These are phyloP conservation scores for Spheniscus mendiculus DNA, from an alignment of 2,113 vertebrate genomes.

Conservation along the genomic window DNA sequence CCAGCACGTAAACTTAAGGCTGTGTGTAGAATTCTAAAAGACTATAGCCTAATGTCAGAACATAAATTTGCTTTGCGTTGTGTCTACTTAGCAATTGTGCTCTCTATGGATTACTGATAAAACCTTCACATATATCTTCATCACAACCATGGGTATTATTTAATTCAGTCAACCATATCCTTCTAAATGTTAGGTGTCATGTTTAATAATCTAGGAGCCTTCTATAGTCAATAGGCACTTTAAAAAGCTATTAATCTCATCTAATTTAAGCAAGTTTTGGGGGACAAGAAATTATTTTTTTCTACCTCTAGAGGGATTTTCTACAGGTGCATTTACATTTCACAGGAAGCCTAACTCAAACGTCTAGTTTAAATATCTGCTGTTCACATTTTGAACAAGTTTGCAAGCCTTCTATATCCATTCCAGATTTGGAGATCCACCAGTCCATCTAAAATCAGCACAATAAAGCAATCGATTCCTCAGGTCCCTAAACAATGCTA, in stretches of 20 bases:
- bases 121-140: not conserved
- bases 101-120: not conserved
- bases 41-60: not conserved
- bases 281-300: not conserved
- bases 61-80: fast-evolving
- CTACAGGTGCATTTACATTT: not conserved
- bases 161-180: not conserved
- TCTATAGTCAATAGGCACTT: not conserved
- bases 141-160: not conserved
- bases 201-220: not conserved
- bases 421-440: not conserved
- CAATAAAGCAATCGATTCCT: not conserved
- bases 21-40: not conserved
- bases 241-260: not conserved
- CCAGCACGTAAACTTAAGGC: not conserved
- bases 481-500: not conserved
- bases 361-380: not conserved
- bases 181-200: not conserved
- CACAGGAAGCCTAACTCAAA: not conserved
- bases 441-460: not conserved
- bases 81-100: not conserved
- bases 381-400: not conserved
- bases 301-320: not conserved
- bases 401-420: not conserved
- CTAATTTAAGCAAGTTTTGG: not conserved